phyloP scores from a whole-genome alignment of 2,888 invertebrate genomes.

The Cecidostiba fungosa region DNA sequence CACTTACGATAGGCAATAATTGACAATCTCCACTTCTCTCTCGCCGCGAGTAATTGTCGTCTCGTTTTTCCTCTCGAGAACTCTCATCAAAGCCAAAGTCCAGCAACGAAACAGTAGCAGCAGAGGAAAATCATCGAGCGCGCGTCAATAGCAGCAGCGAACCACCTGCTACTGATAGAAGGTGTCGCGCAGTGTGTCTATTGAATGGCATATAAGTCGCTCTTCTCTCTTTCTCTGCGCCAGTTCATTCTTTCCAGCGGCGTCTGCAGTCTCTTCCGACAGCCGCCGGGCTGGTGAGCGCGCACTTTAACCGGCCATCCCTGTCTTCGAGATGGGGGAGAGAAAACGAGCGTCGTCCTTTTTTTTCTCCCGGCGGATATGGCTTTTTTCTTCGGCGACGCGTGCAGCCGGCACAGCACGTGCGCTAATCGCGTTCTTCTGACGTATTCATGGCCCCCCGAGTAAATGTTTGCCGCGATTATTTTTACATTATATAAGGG shows the following conservation, averaged over 20 bases:
- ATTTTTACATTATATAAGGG: conserved; percentile 1
- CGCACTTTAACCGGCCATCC: neutral
- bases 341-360: neutral
- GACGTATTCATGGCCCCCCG: neutral
- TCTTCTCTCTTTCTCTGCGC: neutral
- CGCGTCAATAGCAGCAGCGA: conserved; percentile 64
- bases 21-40: too few species aligned
- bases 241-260: neutral
- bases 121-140: too few species aligned
- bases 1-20: too few species aligned
- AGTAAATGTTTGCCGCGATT: neutral
- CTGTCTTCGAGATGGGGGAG: neutral
- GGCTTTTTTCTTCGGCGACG: neutral
- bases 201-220: conserved; percentile 57
- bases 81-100: neutral
- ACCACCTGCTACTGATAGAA: conserved; percentile 70
- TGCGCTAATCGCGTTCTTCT: neutral
- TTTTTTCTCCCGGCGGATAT: neutral
- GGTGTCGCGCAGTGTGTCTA: conserved; percentile 55
- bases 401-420: too few species aligned
- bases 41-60: too few species aligned
- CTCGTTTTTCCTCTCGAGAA: too few species aligned
- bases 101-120: conserved; percentile 44
- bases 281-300: neutral
- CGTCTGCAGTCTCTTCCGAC: conserved; percentile 22